Percentiles rank a stretch among this genome's conserved stretches.
Evolutionary conservation across 2,888 invertebrate species (phyloP).

Genomic region (Lithophane socia): DNA sequence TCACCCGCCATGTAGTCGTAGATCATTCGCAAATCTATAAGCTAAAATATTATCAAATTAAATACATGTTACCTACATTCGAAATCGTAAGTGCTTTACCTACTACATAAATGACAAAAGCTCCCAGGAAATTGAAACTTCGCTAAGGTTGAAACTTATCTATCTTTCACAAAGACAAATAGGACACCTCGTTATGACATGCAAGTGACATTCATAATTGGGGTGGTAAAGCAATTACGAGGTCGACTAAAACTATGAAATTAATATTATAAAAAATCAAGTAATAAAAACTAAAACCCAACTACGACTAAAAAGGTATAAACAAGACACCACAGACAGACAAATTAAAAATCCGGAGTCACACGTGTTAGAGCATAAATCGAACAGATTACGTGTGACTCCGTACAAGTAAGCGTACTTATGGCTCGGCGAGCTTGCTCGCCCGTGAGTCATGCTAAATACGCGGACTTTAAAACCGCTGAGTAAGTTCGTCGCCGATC

Average conservation of each 20-base stretch:
- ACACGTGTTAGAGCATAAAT: no score
- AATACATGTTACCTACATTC: background rate
- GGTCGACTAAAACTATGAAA: background rate
- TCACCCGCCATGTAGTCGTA: slow-evolving; percentile 47
- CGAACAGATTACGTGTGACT: no score
- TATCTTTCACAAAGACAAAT: background rate
- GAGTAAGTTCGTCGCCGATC: no score
- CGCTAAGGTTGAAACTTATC: background rate
- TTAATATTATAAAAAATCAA: background rate
- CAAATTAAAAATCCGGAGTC: no score
- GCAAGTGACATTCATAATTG: background rate
- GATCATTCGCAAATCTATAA: slow-evolving; percentile 29
- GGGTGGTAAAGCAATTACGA: background rate
- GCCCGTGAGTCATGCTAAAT: no score
- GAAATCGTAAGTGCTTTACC: background rate
- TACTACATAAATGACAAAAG: background rate
- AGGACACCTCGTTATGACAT: background rate
- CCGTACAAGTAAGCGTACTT: no score
- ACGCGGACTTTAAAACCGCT: no score
- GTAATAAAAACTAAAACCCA: no score
- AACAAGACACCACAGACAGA: no score
- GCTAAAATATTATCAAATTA: slow-evolving; percentile 15
- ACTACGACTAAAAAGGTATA: no score
- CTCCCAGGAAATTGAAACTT: background rate
- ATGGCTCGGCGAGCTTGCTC: no score